Evolutionary conservation across 2,888 invertebrate species (phyloP).

Genomic region (Dromius quadrimaculatus): DNA sequence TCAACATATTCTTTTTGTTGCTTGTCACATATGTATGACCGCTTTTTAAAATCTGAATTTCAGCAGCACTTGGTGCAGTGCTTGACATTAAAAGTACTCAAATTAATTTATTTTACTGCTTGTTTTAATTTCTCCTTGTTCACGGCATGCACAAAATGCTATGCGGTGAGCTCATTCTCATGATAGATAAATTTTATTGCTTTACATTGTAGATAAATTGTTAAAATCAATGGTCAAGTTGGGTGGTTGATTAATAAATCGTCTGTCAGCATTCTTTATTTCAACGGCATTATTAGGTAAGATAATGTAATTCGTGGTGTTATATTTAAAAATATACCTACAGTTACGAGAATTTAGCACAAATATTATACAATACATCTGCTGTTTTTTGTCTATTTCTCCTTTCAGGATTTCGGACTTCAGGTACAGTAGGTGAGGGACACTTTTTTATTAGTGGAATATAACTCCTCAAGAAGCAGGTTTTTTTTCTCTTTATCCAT

Average conservation of each 20-base stretch:
- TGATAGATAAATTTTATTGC: conserved; percentile 20
- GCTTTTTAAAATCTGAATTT: conserved; percentile 17
- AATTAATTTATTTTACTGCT: conserved; percentile 25
- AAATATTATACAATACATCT: too few species aligned
- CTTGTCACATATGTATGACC: conserved; percentile 29
- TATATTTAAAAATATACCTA: too few species aligned
- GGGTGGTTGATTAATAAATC: neutral
- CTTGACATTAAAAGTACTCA: conserved; percentile 21
- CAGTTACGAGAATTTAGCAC: too few species aligned
- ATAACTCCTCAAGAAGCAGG: too few species aligned
- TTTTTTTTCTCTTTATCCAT: too few species aligned
- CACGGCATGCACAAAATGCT: neutral
- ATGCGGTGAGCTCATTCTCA: conserved; percentile 2
- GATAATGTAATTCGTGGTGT: too few species aligned
- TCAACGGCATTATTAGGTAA: too few species aligned
- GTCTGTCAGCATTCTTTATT: too few species aligned
- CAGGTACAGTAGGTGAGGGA: too few species aligned
- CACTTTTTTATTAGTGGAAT: too few species aligned
- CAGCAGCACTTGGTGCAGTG: conserved; percentile 12
- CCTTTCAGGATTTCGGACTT: too few species aligned
- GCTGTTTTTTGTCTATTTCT: too few species aligned
- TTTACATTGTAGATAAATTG: conserved; percentile 9
- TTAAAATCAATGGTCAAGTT: neutral
- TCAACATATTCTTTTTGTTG: conserved; percentile 22
- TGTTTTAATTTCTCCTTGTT: conserved; percentile 20